Evolutionary conservation across 1,140 invertebrate genomes (phyloP).

Genomic region (Trichonephila clavata): DNA sequence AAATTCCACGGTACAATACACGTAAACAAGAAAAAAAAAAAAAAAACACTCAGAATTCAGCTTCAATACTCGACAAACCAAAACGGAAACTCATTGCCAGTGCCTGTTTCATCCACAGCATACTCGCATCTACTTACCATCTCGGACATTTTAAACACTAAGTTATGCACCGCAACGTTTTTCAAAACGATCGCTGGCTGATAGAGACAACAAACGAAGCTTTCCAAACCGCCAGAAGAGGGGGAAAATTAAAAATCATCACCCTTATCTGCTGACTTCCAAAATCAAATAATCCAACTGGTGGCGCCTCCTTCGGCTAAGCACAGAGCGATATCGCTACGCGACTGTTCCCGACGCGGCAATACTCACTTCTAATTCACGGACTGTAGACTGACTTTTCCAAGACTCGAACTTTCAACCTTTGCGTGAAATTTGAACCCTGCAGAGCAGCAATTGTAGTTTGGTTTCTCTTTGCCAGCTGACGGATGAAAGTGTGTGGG

Average conservation of each 20-base stretch:
- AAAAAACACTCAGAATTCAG: too few relatives aligned
- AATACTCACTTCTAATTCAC: slow-evolving; percentile 16
- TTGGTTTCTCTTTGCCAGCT: slow-evolving; percentile 39
- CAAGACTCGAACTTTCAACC: slow-evolving; percentile 55
- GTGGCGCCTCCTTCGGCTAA: slow-evolving; percentile 54
- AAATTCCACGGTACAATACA: too few relatives aligned
- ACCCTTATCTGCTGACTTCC: background rate
- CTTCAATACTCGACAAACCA: too few relatives aligned
- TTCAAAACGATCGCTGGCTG: background rate
- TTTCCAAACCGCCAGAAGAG: background rate
- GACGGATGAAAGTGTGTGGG: slow-evolving; percentile 12
- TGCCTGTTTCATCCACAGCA: background rate
- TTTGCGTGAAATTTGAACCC: slow-evolving; percentile 62
- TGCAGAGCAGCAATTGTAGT: slow-evolving; percentile 22
- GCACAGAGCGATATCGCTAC: slow-evolving; percentile 29
- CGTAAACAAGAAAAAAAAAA: too few relatives aligned
- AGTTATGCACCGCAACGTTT: background rate
- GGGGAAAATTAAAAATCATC: background rate
- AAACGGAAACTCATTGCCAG: background rate
- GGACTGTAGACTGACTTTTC: background rate
- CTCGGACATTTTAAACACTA: background rate
- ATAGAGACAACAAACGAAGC: background rate
- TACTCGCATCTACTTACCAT: background rate
- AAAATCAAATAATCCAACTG: background rate
- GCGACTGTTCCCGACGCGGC: background rate